Percentiles rank a stretch among this genome's conserved stretches.
Conservation (phyloP, 2,888 invertebrate genomes). For the Anodontia alba region DNA sequence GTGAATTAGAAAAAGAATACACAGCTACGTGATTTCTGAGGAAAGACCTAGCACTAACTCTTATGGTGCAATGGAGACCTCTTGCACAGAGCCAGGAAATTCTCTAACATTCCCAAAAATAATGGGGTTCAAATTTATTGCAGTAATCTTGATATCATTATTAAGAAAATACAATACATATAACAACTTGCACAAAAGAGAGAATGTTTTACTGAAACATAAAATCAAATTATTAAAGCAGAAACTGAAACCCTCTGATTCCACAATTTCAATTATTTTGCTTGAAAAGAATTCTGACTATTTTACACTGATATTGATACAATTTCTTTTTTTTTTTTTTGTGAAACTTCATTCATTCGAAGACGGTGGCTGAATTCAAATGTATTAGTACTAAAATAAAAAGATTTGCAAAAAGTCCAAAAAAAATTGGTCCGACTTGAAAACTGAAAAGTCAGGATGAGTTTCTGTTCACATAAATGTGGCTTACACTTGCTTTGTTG, state of each 20-base stretch:
- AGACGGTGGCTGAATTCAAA: conserved; percentile 15
- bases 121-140: conserved; percentile 10
- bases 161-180: not conserved
- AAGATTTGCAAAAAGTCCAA: conserved; percentile 5
- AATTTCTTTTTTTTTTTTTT: not conserved
- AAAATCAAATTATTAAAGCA: not conserved
- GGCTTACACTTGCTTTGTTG: conserved; percentile 4
- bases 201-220: conserved; percentile 13
- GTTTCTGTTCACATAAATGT: conserved; percentile 9
- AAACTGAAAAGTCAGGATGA: conserved; percentile 17
- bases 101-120: not conserved
- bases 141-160: not conserved
- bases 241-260: conserved; percentile 5
- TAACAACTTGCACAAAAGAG: not conserved
- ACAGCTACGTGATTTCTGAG: not conserved
- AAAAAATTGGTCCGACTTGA: conserved; percentile 16
- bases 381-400: not conserved
- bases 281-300: conserved; percentile 10
- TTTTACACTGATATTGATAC: conserved; percentile 18
- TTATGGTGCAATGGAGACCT: not conserved
- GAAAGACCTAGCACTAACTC: not conserved
- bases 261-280: not conserved
- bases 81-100: not conserved
- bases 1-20: not conserved
- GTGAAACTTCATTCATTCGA: conserved; percentile 4